These are phyloP conservation scores for Seladonia tumulorum DNA, from an alignment of 2,888 invertebrate genomes.

Conservation along the genomic window DNA sequence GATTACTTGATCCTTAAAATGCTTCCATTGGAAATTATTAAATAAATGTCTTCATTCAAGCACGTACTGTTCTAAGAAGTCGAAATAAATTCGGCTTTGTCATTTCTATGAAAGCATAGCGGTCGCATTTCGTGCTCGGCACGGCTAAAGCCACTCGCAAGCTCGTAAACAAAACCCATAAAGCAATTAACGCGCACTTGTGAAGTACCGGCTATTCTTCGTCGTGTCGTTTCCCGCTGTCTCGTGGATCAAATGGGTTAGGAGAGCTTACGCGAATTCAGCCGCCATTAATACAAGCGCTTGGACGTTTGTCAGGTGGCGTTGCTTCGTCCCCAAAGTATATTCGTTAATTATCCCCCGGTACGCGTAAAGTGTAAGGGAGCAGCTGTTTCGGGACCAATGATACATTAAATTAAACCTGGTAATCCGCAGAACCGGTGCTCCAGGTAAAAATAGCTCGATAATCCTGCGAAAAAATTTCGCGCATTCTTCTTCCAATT, in stretches of 20 bases:
- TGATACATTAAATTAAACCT: not conserved
- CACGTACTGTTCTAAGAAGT: too few species aligned
- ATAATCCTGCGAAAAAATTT: not conserved
- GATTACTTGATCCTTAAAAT: too few species aligned
- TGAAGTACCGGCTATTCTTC: not conserved
- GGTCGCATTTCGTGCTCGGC: not conserved
- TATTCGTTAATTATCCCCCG: constrained; percentile 2
- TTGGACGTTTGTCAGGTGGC: constrained; percentile 51
- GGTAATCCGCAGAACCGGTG: not conserved
- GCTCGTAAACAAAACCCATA: not conserved
- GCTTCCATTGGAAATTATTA: too few species aligned
- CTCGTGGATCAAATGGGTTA: not conserved
- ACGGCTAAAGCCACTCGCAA: not conserved
- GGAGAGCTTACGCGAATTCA: not conserved
- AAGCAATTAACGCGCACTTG: not conserved
- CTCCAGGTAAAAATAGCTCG: not conserved
- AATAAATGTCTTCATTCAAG: too few species aligned
- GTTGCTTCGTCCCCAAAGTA: constrained; percentile 1
- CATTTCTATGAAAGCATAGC: not conserved
- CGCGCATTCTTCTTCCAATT: not conserved
- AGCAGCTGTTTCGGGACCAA: not conserved
- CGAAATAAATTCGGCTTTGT: not conserved
- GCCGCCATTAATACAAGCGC: constrained; percentile 28
- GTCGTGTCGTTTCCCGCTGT: not conserved
- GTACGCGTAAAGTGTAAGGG: not conserved